These are phyloP conservation scores for Rhincodon typus DNA, from an alignment of 2,797 vertebrate species.

Conservation along the genomic window DNA sequence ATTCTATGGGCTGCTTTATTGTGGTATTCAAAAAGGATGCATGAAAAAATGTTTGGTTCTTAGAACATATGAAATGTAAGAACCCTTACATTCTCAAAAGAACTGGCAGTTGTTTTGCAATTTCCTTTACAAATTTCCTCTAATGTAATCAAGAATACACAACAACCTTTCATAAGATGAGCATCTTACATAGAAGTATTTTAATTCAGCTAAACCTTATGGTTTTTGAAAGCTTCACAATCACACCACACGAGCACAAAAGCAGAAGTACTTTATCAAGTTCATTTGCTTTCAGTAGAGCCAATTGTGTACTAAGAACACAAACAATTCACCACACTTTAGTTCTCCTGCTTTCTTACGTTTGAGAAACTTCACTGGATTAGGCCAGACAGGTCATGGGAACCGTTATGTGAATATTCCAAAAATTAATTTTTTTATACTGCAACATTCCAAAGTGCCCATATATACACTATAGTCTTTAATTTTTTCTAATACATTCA, in stretches of 20 bases:
- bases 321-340: constrained; percentile 1
- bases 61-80: background rate
- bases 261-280: background rate
- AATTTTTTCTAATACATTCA: background rate
- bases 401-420: background rate
- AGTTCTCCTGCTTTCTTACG: background rate
- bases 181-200: background rate
- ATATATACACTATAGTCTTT: background rate
- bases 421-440: background rate
- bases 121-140: background rate
- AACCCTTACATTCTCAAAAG: background rate
- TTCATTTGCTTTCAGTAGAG: background rate
- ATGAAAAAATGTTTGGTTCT: background rate
- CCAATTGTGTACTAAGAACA: background rate
- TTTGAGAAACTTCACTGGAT: background rate
- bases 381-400: constrained; percentile 21
- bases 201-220: background rate
- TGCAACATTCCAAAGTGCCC: background rate
- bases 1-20: background rate
- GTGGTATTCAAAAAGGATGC: background rate
- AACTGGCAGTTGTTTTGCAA: background rate
- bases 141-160: background rate
- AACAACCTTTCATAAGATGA: background rate
- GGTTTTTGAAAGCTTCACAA: constrained; percentile 1
- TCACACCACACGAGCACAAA: constrained; percentile 5